Conservation (phyloP, 92 coral and sea anemone genomes). For the Palythoa heliodiscus region DNA sequence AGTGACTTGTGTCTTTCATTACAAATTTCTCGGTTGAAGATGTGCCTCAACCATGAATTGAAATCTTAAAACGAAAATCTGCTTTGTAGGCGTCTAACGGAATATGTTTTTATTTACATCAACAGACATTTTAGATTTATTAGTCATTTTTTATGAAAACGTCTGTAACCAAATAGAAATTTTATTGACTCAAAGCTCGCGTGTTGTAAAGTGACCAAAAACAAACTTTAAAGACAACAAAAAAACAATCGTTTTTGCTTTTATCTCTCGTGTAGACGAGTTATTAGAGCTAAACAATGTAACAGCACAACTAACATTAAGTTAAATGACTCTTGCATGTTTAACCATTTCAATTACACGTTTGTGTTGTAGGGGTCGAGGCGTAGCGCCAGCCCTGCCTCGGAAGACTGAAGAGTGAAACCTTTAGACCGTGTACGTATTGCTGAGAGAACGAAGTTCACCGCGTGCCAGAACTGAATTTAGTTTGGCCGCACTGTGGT, state of each 20-base stretch:
- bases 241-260: no score
- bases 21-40: no score
- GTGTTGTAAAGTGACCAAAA: no score
- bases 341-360: slow-evolving; percentile 20
- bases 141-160: slow-evolving; percentile 19
- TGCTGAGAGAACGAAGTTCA: slow-evolving; percentile 39
- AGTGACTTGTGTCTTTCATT: no score
- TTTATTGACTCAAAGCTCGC: no score
- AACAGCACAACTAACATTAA: neutral
- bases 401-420: slow-evolving; percentile 28
- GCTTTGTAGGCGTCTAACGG: no score
- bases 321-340: neutral
- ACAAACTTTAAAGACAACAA: no score
- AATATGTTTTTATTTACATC: no score
- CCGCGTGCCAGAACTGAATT: slow-evolving; percentile 7
- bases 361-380: slow-evolving; percentile 44
- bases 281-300: neutral
- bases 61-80: neutral
- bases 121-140: neutral
- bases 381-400: slow-evolving; percentile 45
- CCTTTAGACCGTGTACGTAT: slow-evolving; percentile 38
- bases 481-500: slow-evolving; percentile 33
- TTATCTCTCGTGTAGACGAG: no score
- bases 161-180: neutral
- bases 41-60: no score